Evolutionary conservation across 1,140 invertebrate species (phyloP).

Genomic region (Drosophila bocqueti): DNA sequence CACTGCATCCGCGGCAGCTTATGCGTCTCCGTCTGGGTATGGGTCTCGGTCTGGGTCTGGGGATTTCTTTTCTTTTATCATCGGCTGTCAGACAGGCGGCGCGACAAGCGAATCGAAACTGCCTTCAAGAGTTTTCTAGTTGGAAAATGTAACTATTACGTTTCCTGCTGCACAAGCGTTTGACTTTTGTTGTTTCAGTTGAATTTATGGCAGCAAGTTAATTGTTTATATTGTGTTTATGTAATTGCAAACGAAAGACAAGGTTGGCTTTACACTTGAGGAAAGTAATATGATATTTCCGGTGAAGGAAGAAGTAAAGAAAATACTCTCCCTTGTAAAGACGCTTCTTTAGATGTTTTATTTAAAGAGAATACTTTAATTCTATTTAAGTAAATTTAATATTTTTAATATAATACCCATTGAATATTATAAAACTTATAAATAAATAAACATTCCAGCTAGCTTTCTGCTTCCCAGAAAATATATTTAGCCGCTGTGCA

Average conservation of each 20-base stretch:
- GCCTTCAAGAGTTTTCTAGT: conserved; percentile 56
- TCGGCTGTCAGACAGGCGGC: conserved; percentile 30
- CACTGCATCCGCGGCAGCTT: conserved; percentile 9
- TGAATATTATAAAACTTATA: too few relatives aligned
- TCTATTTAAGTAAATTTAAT: too few relatives aligned
- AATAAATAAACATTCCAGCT: neutral
- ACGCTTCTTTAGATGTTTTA: neutral
- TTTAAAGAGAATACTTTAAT: too few relatives aligned
- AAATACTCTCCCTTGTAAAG: neutral
- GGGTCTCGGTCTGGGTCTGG: conserved; percentile 19
- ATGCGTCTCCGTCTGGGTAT: conserved; percentile 6
- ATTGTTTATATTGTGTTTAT: conserved; percentile 68
- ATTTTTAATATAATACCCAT: too few relatives aligned
- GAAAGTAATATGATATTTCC: neutral
- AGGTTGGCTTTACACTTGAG: conserved; percentile 10
- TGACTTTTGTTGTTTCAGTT: conserved; percentile 28
- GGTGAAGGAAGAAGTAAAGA: neutral
- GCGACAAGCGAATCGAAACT: conserved; percentile 49
- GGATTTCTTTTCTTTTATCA: conserved; percentile 54
- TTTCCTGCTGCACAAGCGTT: conserved; percentile 48
- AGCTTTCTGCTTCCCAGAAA: neutral
- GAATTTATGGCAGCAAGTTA: conserved; percentile 61
- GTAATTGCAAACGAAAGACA: conserved; percentile 34
- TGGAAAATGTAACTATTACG: conserved; percentile 56
- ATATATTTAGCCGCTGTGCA: neutral